Percentiles rank a stretch among this genome's conserved stretches.
These are phyloP conservation scores for Cololabis saira DNA, from an alignment of 2,113 vertebrate genomes.

Conservation along the genomic window DNA sequence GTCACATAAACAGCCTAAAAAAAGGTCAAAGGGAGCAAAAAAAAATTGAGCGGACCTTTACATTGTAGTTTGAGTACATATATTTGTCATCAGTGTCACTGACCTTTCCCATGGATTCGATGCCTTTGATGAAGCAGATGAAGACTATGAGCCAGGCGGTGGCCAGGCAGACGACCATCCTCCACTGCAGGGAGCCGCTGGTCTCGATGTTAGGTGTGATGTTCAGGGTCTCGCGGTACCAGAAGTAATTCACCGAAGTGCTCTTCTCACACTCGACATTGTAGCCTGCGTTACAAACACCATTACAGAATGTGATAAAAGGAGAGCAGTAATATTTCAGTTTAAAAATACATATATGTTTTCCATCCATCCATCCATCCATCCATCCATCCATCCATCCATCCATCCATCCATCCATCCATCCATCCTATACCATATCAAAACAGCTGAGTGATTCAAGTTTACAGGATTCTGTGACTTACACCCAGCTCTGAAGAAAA, in stretches of 20 bases:
- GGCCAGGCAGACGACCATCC: conserved; percentile 84
- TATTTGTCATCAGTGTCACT: conserved; percentile 1
- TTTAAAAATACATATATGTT: too few species aligned
- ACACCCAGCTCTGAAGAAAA: too few species aligned
- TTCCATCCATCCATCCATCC: too few species aligned
- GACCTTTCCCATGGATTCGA: conserved; percentile 91
- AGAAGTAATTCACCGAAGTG: conserved; percentile 89
- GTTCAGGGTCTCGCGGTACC: conserved; percentile 93
- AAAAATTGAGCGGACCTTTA: too few species aligned
- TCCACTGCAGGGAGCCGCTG: conserved; percentile 85
- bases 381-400: too few species aligned
- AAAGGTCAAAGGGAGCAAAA: too few species aligned
- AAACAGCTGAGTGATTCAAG: too few species aligned
- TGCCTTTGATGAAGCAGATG: conserved; percentile 89
- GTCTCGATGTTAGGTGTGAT: conserved; percentile 77
- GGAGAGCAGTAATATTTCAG: not conserved
- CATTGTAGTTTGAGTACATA: not conserved
- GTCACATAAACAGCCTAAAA: conserved; percentile 91
- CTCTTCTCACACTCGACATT: conserved; percentile 85
- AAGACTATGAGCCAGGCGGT: conserved; percentile 86
- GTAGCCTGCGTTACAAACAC: conserved; percentile 67
- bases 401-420: too few species aligned
- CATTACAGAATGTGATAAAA: not conserved
- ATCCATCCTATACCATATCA: too few species aligned
- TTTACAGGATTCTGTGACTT: too few species aligned